Evolutionary conservation across 2,888 invertebrate species (phyloP).

Genomic region (Pseudeuparius sepicola): DNA sequence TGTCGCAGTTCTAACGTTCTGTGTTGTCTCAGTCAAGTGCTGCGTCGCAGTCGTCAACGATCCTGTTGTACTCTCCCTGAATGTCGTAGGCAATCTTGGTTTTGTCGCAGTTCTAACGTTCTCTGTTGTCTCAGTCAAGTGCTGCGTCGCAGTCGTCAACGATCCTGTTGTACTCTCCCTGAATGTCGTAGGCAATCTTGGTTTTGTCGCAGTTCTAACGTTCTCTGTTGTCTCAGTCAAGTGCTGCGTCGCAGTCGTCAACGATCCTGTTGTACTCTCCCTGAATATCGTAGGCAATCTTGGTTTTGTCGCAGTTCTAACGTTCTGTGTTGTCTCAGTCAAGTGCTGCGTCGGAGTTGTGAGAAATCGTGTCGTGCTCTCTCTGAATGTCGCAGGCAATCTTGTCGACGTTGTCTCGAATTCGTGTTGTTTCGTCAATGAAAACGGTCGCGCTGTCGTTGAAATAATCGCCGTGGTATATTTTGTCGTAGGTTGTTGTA

Average conservation of each 20-base stretch:
- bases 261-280: no score
- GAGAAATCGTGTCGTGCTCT: no score
- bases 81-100: conserved; percentile 8
- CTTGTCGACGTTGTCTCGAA: no score
- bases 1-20: no score
- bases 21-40: conserved; percentile 5
- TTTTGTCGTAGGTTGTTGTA: conserved; percentile 6
- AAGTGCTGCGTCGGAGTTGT: conserved; percentile 11
- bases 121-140: no score
- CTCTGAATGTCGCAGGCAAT: no score
- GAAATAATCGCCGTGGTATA: conserved; percentile 12
- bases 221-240: conserved; percentile 4
- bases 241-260: no score
- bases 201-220: no score
- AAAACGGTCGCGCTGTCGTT: conserved; percentile 11
- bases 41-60: conserved; percentile 3
- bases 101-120: conserved; percentile 10
- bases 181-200: conserved; percentile 5
- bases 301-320: no score
- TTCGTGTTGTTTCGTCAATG: conserved; percentile 8
- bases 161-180: background rate
- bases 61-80: conserved; percentile 3
- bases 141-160: no score
- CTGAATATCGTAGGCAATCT: conserved; percentile 10
- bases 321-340: no score